Evolutionary conservation across 2,797 vertebrate species (phyloP), one percentile per base, ranked within the genome.

Genomic region (Muraenolepis orangiensis): DNA sequence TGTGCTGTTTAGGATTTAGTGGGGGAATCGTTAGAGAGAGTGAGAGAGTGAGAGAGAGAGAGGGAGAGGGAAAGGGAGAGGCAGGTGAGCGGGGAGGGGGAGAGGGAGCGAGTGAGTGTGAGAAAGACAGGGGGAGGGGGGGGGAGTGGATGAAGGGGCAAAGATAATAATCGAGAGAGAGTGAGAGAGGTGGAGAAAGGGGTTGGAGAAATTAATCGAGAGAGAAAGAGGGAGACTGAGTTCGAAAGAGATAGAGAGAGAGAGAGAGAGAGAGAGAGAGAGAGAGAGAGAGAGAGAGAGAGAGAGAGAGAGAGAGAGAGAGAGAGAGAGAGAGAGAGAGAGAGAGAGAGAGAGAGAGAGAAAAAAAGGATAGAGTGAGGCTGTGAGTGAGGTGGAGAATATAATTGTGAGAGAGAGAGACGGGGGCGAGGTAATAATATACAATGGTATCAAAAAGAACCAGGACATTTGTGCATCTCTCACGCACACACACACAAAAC

Each of bases 21-120:
- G 18, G 16, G 20, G 6, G 42, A 20, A 46, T 76, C 80, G 76
- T 89, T 91, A 77, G 81, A 84, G 90, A 91, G 90, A 91, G 85
- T 81, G 79, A 81, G 82, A 71, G 78, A 75, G 74, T 7, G 26
- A 61, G 29, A 38, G 31, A 30, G 42, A 64, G 80, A n/a, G 82
- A 73, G 73, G 38, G 80, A 82, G 77, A 72, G 75, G 86, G 81
- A 85, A 81, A 78, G 80, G 84, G 74, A 82, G 68, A 75, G 71
- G 34, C 78, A 81, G 67, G n/a, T n/a, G n/a, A n/a, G n/a, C n/a
- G n/a, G n/a, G n/a, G n/a, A n/a, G n/a, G n/a, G n/a, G n/a, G n/a
- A 69, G 74, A 76, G 66, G 23, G 28, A 78, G 78, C 78, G 82
- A 83, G 84, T 81, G 77, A 81, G 80, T 31, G 40, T 67, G 42